phyloP scores from a whole-genome alignment of 2,113 vertebrate genomes.

The Cygnus buccinator region DNA sequence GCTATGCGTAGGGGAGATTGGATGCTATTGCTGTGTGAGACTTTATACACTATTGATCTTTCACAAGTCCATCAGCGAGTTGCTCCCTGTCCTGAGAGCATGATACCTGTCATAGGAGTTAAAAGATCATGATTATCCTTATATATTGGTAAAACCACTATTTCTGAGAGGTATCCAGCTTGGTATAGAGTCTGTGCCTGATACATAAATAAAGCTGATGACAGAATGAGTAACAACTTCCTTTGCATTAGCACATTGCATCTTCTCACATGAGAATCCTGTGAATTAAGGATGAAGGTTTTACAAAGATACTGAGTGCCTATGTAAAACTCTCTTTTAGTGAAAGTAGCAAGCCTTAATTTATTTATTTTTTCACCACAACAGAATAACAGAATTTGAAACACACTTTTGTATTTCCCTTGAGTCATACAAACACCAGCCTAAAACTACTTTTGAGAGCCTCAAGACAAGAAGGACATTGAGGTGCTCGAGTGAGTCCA shows the following conservation, averaged over 20 bases:
- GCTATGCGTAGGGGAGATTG: fast-evolving
- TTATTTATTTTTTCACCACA: not conserved
- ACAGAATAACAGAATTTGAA: not conserved
- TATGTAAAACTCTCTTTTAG: not conserved
- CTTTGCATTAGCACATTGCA: not conserved
- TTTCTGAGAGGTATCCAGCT: not conserved
- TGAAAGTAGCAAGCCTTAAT: not conserved
- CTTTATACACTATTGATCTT: not conserved
- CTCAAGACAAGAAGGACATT: not conserved
- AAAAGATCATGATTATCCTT: not conserved
- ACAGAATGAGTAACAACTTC: not conserved
- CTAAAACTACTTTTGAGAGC: not conserved
- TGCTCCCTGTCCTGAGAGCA: not conserved
- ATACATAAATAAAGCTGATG: not conserved
- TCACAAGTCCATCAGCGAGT: not conserved
- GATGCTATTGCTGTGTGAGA: not conserved
- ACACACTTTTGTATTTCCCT: not conserved
- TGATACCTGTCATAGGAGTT: not conserved
- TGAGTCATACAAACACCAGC: not conserved
- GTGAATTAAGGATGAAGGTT: not conserved
- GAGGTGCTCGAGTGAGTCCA: too few relatives aligned
- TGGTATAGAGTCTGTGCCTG: not conserved
- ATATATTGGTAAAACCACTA: not conserved
- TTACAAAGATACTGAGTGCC: not conserved
- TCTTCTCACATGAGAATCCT: not conserved